Evolutionary conservation across 2,113 vertebrate genomes (phyloP), one percentile per base, ranked within the genome.

Genomic region (Girardinichthys multiradiatus): DNA sequence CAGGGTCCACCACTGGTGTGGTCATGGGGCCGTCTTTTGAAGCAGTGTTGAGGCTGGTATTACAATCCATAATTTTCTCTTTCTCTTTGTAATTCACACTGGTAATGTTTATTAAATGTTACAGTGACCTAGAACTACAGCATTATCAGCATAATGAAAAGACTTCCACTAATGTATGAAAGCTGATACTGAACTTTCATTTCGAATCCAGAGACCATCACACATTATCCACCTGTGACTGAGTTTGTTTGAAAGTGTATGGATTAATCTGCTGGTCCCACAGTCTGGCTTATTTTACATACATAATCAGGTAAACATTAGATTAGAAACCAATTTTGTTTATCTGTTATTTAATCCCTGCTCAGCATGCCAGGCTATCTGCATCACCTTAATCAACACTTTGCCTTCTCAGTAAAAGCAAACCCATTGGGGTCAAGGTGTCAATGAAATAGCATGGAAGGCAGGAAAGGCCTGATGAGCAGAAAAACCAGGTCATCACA

Each of bases 401-500:
- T 29, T 68, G 14, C 15, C 26, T 24, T 13, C 51, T 69, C 9
- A 21, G 15, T 24, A 28, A 37, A 54, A 14, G 24, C 8, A 59
- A 11, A 59, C 29, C 2, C 6, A 19, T 5, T 26, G 28, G 31
- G 35, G 61, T 77, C 33, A 57, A 67, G 2, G n/a, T 17, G 24
- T 57, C 42, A 11, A 21, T 33, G 21, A 21, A 59, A 64, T 59
- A 70, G 64, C 3, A 71, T 5, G 27, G 60, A 60, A 54, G 37
- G 35, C 35, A 35, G 35, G 35, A 45, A 67, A 42, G 70, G 48
- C 48, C 31, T 54, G 26, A 74, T 77, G 71, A 12, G 37, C 2
- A 80, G 66, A 79, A 86, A 79, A 72, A 75, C 21, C 70, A 21
- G 72, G 75, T 78, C 66, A 29, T 76, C 39, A 33, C 33, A 74